Conservation (phyloP, 2,797 vertebrate genomes). For the Lerista edwardsae region DNA sequence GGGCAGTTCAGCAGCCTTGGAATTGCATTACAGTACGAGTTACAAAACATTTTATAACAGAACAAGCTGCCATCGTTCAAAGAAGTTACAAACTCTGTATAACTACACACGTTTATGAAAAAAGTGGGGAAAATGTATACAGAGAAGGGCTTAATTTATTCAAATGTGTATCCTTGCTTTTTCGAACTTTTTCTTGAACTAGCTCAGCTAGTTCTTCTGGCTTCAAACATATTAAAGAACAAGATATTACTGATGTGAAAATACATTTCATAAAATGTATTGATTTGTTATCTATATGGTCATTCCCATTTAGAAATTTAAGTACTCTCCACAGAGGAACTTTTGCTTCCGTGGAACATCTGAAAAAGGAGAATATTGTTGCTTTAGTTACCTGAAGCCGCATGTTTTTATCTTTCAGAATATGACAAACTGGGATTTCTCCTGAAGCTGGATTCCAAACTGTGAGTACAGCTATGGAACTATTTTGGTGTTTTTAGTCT, state of each 20-base stretch:
- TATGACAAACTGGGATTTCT: slow-evolving; percentile 95
- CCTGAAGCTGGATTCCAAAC: slow-evolving; percentile 90
- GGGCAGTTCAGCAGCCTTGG: neutral
- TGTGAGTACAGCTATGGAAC: slow-evolving; percentile 84
- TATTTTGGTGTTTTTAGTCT: slow-evolving; percentile 26
- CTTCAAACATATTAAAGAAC: slow-evolving; percentile 33
- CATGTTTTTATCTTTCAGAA: slow-evolving; percentile 83
- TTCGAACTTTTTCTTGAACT: slow-evolving; percentile 8
- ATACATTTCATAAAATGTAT: neutral
- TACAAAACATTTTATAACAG: neutral
- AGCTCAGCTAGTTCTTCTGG: slow-evolving; percentile 20
- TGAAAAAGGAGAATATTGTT: slow-evolving; percentile 36
- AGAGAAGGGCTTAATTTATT: neutral
- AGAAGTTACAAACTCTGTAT: neutral
- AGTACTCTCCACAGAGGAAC: neutral
- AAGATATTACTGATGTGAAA: neutral
- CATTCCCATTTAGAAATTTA: slow-evolving; percentile 13
- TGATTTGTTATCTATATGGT: neutral
- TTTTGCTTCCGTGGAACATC: slow-evolving; percentile 17
- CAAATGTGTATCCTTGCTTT: neutral
- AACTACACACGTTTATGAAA: neutral
- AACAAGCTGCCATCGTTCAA: neutral
- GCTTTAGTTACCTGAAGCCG: slow-evolving; percentile 52
- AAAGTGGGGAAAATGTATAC: neutral
- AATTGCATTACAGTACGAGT: neutral